A percentile compares a stretch with the other conserved stretches of the same genome.
phyloP scores from a whole-genome alignment of 2,797 vertebrate species.

The Coregonus suidteri region DNA sequence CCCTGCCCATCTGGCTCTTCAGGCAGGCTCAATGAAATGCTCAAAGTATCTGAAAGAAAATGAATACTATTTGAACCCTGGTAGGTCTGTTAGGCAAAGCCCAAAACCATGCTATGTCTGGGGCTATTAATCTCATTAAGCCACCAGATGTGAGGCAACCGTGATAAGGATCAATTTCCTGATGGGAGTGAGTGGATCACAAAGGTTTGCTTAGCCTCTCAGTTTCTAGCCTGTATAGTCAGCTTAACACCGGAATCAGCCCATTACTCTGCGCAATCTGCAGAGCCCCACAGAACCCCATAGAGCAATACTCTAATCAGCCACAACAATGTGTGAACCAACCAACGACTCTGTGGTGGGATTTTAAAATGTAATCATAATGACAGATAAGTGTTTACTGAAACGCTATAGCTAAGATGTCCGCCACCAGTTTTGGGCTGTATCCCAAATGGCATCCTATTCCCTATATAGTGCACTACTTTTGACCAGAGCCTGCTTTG shows the following conservation, averaged over 20 bases:
- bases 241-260: conserved; percentile 61
- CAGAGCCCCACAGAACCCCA: conserved; percentile 39
- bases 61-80: too few species aligned
- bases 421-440: neutral
- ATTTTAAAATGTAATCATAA: conserved; percentile 7
- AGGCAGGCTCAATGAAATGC: too few species aligned
- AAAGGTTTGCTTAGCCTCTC: conserved; percentile 54
- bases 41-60: too few species aligned
- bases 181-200: conserved; percentile 53
- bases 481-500: too few species aligned
- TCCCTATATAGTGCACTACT: too few species aligned
- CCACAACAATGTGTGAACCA: conserved; percentile 50
- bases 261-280: conserved; percentile 49
- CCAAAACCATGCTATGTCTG: conserved; percentile 43
- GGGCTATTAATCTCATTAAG: conserved; percentile 62
- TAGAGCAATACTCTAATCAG: conserved; percentile 47
- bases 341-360: conserved; percentile 10
- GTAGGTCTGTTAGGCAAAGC: too few species aligned
- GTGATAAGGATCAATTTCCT: conserved; percentile 68
- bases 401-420: neutral
- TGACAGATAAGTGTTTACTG: neutral
- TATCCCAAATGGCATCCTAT: neutral
- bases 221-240: conserved; percentile 51
- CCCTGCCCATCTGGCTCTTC: too few species aligned
- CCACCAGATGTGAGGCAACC: conserved; percentile 65